Evolutionary conservation across 2,888 invertebrate species (phyloP).

Genomic region (Ophion obscuratus): DNA sequence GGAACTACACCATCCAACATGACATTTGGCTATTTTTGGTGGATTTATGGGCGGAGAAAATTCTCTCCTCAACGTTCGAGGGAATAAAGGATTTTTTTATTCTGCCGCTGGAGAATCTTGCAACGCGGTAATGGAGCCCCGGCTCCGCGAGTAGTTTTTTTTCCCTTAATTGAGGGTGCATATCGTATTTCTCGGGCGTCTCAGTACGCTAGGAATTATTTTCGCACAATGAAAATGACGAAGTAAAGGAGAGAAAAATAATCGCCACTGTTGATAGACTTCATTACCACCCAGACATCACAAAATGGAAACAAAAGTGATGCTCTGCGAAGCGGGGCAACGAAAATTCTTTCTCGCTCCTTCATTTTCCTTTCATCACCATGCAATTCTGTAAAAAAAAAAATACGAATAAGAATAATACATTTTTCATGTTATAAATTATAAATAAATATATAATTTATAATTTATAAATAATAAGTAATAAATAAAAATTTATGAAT

Average conservation of each 20-base stretch:
- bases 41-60: not conserved
- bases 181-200: conserved; percentile 16
- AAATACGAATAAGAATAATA: too few relatives aligned
- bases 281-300: too few relatives aligned
- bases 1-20: not conserved
- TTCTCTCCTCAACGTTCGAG: not conserved
- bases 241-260: not conserved
- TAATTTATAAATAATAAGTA: too few relatives aligned
- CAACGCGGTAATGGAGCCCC: conserved; percentile 46
- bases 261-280: too few relatives aligned
- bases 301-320: too few relatives aligned
- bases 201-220: conserved; percentile 38
- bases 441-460: too few relatives aligned
- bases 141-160: conserved; percentile 50
- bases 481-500: too few relatives aligned
- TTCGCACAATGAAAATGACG: not conserved
- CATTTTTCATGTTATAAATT: too few relatives aligned
- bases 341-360: not conserved
- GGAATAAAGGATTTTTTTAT: not conserved
- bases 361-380: too few relatives aligned
- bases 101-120: conserved; percentile 20
- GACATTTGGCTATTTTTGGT: not conserved
- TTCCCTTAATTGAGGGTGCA: conserved; percentile 57
- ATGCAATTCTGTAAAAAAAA: too few relatives aligned
- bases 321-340: too few relatives aligned